Evolutionary conservation across 2,888 invertebrate genomes (phyloP), one percentile per base, ranked within the genome.

Genomic region (Pyrrhia umbra): DNA sequence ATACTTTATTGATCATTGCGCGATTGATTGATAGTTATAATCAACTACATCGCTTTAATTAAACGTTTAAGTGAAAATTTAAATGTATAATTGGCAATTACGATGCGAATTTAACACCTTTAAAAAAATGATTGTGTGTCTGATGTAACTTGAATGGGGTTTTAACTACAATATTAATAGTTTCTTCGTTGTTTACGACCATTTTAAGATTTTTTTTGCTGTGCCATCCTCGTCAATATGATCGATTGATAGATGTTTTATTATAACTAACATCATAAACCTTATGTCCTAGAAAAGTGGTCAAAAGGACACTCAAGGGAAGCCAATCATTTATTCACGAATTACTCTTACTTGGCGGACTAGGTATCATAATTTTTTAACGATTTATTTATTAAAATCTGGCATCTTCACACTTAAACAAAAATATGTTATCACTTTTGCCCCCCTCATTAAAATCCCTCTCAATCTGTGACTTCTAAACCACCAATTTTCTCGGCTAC

Each of bases 1-100:
- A 77, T 80, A 77, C 79, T 83, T 81, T 88, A 89, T 89, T 86
- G 88, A 88, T 87, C 85, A 86, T 86, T 88, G 81, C 43, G 25
- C 63, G 57, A 66, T 66, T 79, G 81, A 81, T 79, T 75, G 79
- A 81, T 77, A 70, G 79, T 79, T 71, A 72, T 77, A 66, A 79
- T 80, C 67, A 76, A 74, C 68, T 51, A 50, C 57, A 59, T 72
- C 62, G 39, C 34, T 52, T 68, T 59, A 62, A 67, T 57, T 30
- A 46, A 71, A 71, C 52, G 56, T 46, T 57, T 45, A 70, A 73
- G 46, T 76, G 55, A 51, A 54, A 52, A 59, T 66, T 72, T 47
- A 51, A 70, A 56, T 52, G 39, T 30, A 9, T 76, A 65, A 73
- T 75, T 61, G 65, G 40, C 64, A 75, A 74, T 74, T 63, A 63